Percentiles rank a stretch among this genome's conserved stretches.
These are phyloP conservation scores for Neoseiulus cucumeris DNA, from an alignment of 1,140 invertebrate species.

Conservation along the genomic window DNA sequence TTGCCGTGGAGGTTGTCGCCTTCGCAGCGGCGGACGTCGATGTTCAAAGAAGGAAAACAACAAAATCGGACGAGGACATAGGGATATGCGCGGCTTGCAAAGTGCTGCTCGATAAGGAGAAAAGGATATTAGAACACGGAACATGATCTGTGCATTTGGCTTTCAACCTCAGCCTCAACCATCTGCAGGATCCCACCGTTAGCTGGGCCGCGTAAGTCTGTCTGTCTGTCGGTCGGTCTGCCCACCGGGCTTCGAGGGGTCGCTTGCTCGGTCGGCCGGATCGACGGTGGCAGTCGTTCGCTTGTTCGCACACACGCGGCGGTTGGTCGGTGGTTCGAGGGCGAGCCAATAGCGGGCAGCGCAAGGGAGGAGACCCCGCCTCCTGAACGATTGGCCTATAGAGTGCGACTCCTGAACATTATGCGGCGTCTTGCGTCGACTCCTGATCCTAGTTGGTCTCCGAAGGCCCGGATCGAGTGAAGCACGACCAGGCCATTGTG, in stretches of 20 bases:
- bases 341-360: neutral
- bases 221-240: neutral
- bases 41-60: too few relatives aligned
- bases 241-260: neutral
- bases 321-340: neutral
- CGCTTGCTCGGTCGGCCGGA: neutral
- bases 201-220: neutral
- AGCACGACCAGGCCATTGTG: constrained; percentile 4
- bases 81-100: too few relatives aligned
- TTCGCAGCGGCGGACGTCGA: too few relatives aligned
- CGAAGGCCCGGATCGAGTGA: neutral
- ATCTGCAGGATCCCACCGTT: neutral
- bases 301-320: neutral
- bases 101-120: too few relatives aligned
- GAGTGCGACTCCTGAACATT: neutral
- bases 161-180: neutral
- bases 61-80: too few relatives aligned
- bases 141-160: constrained; percentile 12
- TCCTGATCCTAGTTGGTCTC: constrained; percentile 11
- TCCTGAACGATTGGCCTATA: neutral
- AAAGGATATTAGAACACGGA: neutral
- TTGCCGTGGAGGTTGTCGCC: too few relatives aligned
- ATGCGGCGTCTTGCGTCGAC: neutral
- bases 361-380: neutral
- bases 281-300: neutral